Evolutionary conservation across 2,797 vertebrate genomes (phyloP).

Genomic region (Notolepis coatsorum): DNA sequence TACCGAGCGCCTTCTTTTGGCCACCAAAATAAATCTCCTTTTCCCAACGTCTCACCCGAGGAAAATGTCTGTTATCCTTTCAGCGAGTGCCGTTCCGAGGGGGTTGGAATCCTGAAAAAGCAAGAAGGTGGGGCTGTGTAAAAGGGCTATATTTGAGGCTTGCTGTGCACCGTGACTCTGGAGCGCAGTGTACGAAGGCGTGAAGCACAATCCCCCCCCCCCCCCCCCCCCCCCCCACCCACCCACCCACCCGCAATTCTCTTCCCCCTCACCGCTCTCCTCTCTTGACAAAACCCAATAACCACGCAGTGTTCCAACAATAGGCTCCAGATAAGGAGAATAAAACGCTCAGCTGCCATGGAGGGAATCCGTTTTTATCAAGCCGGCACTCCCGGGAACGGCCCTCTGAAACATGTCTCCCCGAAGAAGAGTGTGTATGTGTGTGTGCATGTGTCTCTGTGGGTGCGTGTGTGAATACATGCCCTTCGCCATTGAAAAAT

Average conservation of each 20-base stretch:
- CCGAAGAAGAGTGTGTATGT: neutral
- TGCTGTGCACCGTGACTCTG: constrained; percentile 35
- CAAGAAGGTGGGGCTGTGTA: constrained; percentile 17
- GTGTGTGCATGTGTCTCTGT: neutral
- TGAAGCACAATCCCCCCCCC: constrained; percentile 40
- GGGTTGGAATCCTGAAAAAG: constrained; percentile 33
- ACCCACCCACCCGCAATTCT: constrained; percentile 31
- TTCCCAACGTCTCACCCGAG: constrained; percentile 36
- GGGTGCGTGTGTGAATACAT: constrained; percentile 5
- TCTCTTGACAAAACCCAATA: constrained; percentile 67
- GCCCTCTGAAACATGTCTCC: constrained; percentile 43
- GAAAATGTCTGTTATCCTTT: constrained; percentile 50
- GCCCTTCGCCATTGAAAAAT: constrained; percentile 55
- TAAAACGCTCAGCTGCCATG: constrained; percentile 55
- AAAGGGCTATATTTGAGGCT: constrained; percentile 39
- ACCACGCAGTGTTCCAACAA: constrained; percentile 68
- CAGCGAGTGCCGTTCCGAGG: constrained; percentile 34
- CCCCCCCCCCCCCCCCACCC: constrained; percentile 11
- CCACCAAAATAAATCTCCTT: constrained; percentile 41
- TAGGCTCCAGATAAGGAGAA: constrained; percentile 65
- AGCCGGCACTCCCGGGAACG: constrained; percentile 51
- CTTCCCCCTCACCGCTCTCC: constrained; percentile 22
- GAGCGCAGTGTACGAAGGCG: constrained; percentile 52
- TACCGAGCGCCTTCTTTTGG: constrained; percentile 23
- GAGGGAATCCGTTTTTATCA: constrained; percentile 67